These are phyloP conservation scores for Melanerpes aurifrons DNA, from an alignment of 2,113 vertebrate genomes.

Conservation along the genomic window DNA sequence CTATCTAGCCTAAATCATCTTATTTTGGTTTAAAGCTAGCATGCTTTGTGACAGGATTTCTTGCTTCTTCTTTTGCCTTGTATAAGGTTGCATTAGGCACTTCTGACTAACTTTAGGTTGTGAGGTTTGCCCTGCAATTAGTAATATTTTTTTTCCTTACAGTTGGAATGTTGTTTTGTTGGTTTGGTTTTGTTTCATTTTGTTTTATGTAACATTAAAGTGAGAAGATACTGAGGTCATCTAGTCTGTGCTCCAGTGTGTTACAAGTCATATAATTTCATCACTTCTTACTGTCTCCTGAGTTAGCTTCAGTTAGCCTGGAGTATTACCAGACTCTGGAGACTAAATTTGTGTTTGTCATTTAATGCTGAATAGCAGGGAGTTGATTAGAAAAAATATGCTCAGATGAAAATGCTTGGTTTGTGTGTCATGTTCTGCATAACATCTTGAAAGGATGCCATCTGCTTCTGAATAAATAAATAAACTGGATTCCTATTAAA, in stretches of 20 bases:
- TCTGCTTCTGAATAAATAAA: constrained; percentile 71
- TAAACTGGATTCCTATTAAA: constrained; percentile 55
- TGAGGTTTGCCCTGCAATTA: background rate
- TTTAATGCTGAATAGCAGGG: constrained; percentile 65
- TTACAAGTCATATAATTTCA: constrained; percentile 46
- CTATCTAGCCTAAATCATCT: background rate
- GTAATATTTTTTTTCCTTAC: background rate
- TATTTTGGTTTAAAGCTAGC: background rate
- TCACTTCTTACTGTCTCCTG: constrained; percentile 20
- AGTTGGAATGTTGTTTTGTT: background rate
- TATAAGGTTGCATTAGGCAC: background rate
- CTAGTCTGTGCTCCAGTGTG: background rate
- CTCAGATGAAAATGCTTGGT: constrained; percentile 61
- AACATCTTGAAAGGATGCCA: constrained; percentile 65
- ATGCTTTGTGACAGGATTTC: background rate
- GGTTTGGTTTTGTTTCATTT: background rate
- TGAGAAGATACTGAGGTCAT: constrained; percentile 26
- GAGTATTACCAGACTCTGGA: constrained; percentile 47
- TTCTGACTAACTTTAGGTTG: background rate
- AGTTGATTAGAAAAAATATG: constrained; percentile 70
- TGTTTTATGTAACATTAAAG: background rate
- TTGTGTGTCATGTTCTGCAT: constrained; percentile 62
- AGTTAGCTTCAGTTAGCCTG: constrained; percentile 34
- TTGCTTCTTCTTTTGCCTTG: background rate
- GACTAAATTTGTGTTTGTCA: constrained; percentile 61